Conservation (phyloP, 2,888 invertebrate species). For the Agrilus cyanescens region DNA sequence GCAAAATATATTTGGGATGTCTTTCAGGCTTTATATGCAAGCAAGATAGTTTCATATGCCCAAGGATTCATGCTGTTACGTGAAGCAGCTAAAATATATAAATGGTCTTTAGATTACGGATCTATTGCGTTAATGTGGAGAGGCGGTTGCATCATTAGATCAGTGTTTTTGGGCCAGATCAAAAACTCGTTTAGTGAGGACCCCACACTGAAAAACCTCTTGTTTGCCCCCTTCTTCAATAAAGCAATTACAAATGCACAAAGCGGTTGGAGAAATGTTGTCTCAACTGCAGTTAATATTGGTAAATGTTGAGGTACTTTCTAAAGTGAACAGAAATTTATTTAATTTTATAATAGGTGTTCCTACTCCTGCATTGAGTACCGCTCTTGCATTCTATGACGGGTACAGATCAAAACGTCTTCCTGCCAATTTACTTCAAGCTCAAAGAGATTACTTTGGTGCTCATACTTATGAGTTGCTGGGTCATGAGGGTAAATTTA, state of each 20-base stretch:
- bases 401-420: conserved; percentile 78
- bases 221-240: conserved; percentile 89
- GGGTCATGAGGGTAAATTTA: conserved; percentile 71
- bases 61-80: conserved; percentile 95
- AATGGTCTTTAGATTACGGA: conserved; percentile 95
- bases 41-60: conserved; percentile 97
- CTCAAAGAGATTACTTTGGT: conserved; percentile 96
- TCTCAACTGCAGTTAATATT: conserved; percentile 47
- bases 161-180: conserved; percentile 80
- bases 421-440: conserved; percentile 93
- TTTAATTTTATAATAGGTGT: conserved; percentile 54
- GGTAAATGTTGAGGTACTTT: conserved; percentile 18
- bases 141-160: conserved; percentile 96
- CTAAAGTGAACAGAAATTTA: not conserved
- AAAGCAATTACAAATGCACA: conserved; percentile 72
- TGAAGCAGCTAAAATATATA: conserved; percentile 81
- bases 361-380: conserved; percentile 84
- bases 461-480: conserved; percentile 96
- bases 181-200: conserved; percentile 88
- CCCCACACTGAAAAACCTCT: conserved; percentile 70
- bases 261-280: conserved; percentile 74
- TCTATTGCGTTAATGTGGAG: conserved; percentile 99
- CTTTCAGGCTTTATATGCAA: conserved; percentile 80
- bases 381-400: conserved; percentile 95
- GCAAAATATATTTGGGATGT: not conserved